phyloP scores from a whole-genome alignment of 2,888 invertebrate species.

The Orthosia incerta region DNA sequence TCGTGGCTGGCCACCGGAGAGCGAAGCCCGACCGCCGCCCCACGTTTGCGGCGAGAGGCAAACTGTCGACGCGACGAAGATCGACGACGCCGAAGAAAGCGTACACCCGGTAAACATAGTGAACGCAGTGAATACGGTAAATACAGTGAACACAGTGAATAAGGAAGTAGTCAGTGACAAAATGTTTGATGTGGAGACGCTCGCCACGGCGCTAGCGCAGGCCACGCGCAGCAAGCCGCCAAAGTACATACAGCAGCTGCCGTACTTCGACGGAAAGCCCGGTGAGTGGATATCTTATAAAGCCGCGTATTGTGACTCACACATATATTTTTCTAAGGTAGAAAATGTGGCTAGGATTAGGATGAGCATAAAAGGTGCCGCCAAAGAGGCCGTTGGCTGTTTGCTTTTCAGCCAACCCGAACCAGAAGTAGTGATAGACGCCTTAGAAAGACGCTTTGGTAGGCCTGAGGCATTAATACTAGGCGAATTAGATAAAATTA shows the following conservation, averaged over 20 bases:
- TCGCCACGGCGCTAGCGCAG: conserved; percentile 5
- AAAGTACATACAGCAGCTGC: conserved; percentile 5
- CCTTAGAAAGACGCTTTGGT: conserved; percentile 9
- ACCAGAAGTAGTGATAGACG: conserved; percentile 7
- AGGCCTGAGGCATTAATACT: conserved; percentile 12
- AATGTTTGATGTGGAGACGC: conserved; percentile 1
- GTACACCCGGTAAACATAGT: neutral
- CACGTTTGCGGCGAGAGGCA: neutral
- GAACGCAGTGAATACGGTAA: too few species aligned
- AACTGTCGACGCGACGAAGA: neutral
- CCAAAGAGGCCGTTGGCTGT: conserved; percentile 4
- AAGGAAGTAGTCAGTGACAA: neutral
- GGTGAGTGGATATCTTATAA: conserved; percentile 11
- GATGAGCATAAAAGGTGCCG: conserved; percentile 5
- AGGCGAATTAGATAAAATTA: neutral
- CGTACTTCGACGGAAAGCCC: conserved; percentile 4
- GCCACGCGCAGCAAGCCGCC: neutral
- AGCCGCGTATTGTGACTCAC: conserved; percentile 11
- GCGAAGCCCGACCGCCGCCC: neutral
- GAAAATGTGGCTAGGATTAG: conserved; percentile 6
- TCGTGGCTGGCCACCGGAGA: conserved; percentile 5
- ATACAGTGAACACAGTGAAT: too few species aligned
- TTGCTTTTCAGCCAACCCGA: conserved; percentile 5
- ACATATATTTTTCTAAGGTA: conserved; percentile 6
- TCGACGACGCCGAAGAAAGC: conserved; percentile 1